Base-by-base conservation (phyloP, 2,888 invertebrate species). In the Coremacera marginata region DNA sequence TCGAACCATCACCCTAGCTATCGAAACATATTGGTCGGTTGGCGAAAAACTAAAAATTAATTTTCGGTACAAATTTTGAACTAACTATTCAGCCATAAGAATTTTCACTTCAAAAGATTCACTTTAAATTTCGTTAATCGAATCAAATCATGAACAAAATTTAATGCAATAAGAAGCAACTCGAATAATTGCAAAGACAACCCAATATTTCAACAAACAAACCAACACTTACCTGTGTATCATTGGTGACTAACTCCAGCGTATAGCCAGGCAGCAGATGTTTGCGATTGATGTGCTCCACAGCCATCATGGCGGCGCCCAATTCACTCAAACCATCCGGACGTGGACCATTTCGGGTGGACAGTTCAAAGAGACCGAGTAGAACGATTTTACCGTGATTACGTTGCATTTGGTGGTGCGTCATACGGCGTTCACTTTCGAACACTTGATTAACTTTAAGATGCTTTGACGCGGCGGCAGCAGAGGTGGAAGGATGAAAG, bases 351-450 rank as follows among this genome's bases (percentile, higher is more conserved):
- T 91, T 91, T 78, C 90, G 90, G 1, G 93, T 92, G 9, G 94
- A 93, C 84, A 96, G 89, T 90, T 95, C 96, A 87, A 96, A 96
- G 27, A 96, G 91, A 0, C 95, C 96, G 83, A 95, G 91, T 80
- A 96, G 92, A 0, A 93, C 92, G 65, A 94, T 91, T 84, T 92
- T 91, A 63, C 92, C 90, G 44, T 84, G 86, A 83, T 86, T 89
- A 60, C 82, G 84, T 71, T 85, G 82, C 14, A 86, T 81, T 76
- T 87, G 82, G 3, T 80, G 83, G 77, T 82, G 83, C 70, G 85
- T 86, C 83, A 85, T 85, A 81, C 85, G 84, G 60, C 87, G 88
- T 79, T 89, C 89, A 76, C 85, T 88, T 77, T 89, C 89, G 68
- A 89, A 89, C 49, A 89, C 89, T 80, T 89, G 89, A 81, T 89